Base-by-base conservation (phyloP, 1,140 invertebrate species). In the Bombyx mandarina region DNA sequence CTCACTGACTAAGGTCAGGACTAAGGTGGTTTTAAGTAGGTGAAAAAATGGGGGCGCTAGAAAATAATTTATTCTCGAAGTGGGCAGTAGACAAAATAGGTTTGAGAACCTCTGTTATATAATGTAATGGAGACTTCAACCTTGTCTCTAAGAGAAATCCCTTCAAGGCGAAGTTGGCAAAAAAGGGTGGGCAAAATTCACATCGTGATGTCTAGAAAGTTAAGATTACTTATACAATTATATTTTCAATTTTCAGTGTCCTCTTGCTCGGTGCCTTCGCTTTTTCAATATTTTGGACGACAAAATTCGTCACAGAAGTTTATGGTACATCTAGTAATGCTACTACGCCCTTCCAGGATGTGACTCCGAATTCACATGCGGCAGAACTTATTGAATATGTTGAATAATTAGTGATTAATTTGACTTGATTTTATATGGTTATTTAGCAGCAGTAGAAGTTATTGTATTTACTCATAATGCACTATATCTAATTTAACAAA, bases 281-380 rank as follows among this genome's bases (percentile, higher is more conserved):
- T 42, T 78, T 80, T 65, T 67, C 73, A 8, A 59, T 66, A 51
- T 80, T 77, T 63, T 80, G 77, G 77, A 75, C 73, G 0, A 60
- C 64, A 47, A 80, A 76, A 52, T 80, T 77, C 54, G 8, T 77
- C 8, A 50, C 54, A 22, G 69, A 73, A 56, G 45, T 77, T 8
- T 71, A 70, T 51, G 26, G 26, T 35, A 35, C 48, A 10, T 43
- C 50, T 52, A 54, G 52, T 47, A 26, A 7, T n/a, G 12, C 51
- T 22, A 58, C 26, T 35, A 35, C 26, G 26, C 26, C 26, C 26
- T 35, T 35, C 4, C 7, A 8, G 7, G 12, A 48, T 42, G n/a
- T 12, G 7, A 46, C 44, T 10, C 46, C 35, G 18, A 42, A 46
- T 47, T 35, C 54, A 45, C 65, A 57, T 44, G 47, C 52, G 12